These are phyloP conservation scores for Aphidius ervi DNA, from an alignment of 1,140 invertebrate genomes.

Conservation along the genomic window DNA sequence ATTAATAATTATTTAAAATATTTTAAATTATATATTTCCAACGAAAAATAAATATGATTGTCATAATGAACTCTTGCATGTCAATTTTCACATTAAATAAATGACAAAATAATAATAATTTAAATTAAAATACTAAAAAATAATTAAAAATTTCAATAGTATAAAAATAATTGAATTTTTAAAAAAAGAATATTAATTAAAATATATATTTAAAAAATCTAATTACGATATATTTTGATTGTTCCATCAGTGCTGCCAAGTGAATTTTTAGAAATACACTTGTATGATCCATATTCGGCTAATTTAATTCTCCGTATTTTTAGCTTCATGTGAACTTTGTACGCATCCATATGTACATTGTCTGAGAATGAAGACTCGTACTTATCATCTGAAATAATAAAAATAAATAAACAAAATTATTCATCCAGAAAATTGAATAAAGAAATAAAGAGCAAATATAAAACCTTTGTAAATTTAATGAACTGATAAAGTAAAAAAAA, in stretches of 20 bases:
- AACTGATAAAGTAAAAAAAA: too few relatives aligned
- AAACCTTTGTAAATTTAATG: too few relatives aligned
- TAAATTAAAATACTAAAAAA: background rate
- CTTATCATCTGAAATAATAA: slow-evolving; percentile 61
- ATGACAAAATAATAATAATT: background rate
- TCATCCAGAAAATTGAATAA: background rate
- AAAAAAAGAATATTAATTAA: background rate
- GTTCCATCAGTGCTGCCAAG: slow-evolving; percentile 83
- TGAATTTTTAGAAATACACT: slow-evolving; percentile 86
- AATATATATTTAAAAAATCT: slow-evolving; percentile 4
- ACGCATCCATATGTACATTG: slow-evolving; percentile 53
- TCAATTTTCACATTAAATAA: background rate
- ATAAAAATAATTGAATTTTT: too few relatives aligned
- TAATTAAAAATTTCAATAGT: too few relatives aligned
- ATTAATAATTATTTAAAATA: too few relatives aligned
- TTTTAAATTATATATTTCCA: too few relatives aligned
- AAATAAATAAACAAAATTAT: slow-evolving; percentile 10
- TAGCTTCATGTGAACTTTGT: slow-evolving; percentile 74
- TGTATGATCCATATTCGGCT: slow-evolving; percentile 73
- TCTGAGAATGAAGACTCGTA: slow-evolving; percentile 68
- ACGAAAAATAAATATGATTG: too few relatives aligned
- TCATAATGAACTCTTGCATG: too few relatives aligned
- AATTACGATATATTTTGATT: slow-evolving; percentile 81
- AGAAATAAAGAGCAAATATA: background rate
- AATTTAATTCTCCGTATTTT: slow-evolving; percentile 65